A percentile compares a stretch with the other conserved stretches of the same genome.
phyloP scores from a whole-genome alignment of 2,113 vertebrate genomes.

The Chamaea fasciata region DNA sequence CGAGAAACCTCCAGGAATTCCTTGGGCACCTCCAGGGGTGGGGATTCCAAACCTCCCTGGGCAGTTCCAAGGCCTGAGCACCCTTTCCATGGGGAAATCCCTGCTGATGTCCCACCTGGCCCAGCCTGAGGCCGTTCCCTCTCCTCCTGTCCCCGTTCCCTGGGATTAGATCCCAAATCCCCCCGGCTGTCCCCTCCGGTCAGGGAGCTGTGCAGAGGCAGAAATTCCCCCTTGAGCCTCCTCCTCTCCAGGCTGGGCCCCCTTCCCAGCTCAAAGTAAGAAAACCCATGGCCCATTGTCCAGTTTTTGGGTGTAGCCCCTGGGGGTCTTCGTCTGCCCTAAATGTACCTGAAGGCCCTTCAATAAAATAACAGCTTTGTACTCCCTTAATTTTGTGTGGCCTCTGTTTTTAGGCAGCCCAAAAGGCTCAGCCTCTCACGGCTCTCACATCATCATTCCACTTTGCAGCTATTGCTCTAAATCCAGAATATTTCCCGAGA shows the following conservation, averaged over 20 bases:
- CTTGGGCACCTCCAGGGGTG: neutral
- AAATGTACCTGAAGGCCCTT: neutral
- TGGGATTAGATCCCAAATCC: neutral
- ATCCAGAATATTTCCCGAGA: neutral
- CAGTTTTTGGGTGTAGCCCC: neutral
- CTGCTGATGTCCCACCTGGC: neutral
- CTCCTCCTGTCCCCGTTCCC: neutral
- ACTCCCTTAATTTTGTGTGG: accelerated
- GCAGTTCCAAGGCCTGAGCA: neutral
- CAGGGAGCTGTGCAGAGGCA: neutral
- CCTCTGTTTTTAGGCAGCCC: neutral
- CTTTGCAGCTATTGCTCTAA: neutral
- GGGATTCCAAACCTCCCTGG: neutral
- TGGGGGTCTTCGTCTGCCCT: neutral
- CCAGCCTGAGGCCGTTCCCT: neutral
- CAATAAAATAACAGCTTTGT: neutral
- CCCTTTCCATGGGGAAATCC: neutral
- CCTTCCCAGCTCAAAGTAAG: neutral
- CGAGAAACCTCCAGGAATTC: neutral
- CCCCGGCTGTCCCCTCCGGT: neutral
- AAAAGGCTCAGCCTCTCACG: neutral
- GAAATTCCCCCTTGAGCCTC: neutral
- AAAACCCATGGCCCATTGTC: neutral
- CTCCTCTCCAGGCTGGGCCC: neutral
- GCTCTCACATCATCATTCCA: too few relatives aligned